Percentiles rank a stretch among this genome's conserved stretches.
Evolutionary conservation across 2,113 vertebrate genomes (phyloP).

Genomic region (Festucalex cinctus): DNA sequence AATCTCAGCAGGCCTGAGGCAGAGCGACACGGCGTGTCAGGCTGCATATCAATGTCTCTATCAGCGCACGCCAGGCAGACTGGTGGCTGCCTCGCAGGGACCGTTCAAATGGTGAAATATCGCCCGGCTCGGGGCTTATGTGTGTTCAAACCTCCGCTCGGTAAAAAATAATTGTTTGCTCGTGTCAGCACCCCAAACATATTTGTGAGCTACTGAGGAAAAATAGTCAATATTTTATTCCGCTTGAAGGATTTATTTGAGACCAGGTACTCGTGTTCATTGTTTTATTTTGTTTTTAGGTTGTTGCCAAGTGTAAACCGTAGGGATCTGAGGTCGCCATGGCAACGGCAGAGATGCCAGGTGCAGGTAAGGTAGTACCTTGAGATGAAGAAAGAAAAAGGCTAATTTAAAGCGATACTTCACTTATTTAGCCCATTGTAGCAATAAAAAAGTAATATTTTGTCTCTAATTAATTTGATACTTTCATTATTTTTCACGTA

Average conservation of each 20-base stretch:
- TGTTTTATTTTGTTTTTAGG: neutral
- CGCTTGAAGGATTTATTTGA: neutral
- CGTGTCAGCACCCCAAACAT: neutral
- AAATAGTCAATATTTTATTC: slow-evolving; percentile 5
- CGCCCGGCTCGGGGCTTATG: slow-evolving; percentile 1
- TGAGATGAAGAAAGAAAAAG: no score
- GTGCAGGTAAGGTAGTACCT: no score
- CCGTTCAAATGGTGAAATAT: slow-evolving; percentile 16
- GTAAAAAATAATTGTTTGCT: neutral
- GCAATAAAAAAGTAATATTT: no score
- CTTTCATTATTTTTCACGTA: no score
- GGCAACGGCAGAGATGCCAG: neutral
- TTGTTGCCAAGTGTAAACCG: neutral
- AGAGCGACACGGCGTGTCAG: slow-evolving; percentile 24
- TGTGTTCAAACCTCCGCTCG: slow-evolving; percentile 5
- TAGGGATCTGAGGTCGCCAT: neutral
- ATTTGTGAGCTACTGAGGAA: neutral
- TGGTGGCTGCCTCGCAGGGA: slow-evolving; percentile 22
- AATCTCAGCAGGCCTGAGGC: slow-evolving; percentile 83
- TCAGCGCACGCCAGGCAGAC: slow-evolving; percentile 32
- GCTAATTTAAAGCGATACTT: no score
- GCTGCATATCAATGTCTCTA: slow-evolving; percentile 43
- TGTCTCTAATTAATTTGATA: no score
- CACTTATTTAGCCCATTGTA: no score
- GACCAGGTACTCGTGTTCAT: neutral